Evolutionary conservation across 2,113 vertebrate genomes (phyloP), one percentile per base, ranked within the genome.

Genomic region (Apistogramma diplotaenia): DNA sequence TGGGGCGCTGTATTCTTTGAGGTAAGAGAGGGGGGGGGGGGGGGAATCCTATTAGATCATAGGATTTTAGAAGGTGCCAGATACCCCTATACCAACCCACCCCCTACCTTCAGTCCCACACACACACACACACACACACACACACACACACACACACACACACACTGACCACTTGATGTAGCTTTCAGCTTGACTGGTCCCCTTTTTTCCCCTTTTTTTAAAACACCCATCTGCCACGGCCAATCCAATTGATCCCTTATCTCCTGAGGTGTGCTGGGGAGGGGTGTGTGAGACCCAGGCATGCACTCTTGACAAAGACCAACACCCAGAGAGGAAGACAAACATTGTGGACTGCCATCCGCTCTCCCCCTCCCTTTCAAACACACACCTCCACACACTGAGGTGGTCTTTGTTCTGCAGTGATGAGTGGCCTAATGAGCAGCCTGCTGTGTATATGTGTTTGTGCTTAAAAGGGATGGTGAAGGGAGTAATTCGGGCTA

Each of bases 341-440:
- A 81, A 80, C 84, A 67, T 25, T 67, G 23, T 67, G 40, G 62
- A 27, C 40, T 23, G 21, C 23, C 62, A 67, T 23, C 62, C 21
- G 1, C 43, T 27, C 37, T 71, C 49, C 49, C 37, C 31, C 58
- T 29, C 57, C 29, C 46, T 33, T 15, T 43, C 72, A 77, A n/a
- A 81, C 74, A 79, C 78, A 65, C 88, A 89, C 84, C 80, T 70
- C n/a, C 82, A 79, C 59, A 59, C 65, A 59, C 51, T 2, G 40
- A 77, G 81, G 85, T 83, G 79, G 83, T 90, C 89, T 91, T 91
- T 93, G 93, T 92, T 93, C 87, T 82, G 56, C 43, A 6, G 65
- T 67, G 74, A 84, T 74, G 84, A 88, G 86, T 51, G 87, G 83
- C 61, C 54, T 90, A 89, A 90, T 92, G 85, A 89, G 85, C 65